phyloP scores from a whole-genome alignment of 2,797 vertebrate species.

The Harpagifer antarcticus region DNA sequence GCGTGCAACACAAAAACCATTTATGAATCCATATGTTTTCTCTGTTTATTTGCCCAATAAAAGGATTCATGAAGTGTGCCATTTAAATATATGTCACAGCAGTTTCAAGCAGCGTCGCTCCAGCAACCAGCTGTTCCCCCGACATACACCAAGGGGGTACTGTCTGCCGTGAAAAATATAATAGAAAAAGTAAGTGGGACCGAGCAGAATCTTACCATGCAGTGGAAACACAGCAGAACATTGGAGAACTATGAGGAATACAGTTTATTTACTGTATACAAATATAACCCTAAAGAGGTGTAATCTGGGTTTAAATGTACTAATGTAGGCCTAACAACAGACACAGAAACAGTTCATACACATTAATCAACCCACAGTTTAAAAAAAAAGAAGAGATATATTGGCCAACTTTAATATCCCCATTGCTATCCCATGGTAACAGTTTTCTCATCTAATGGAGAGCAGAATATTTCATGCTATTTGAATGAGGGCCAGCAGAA shows the following conservation, averaged over 20 bases:
- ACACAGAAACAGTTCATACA: background rate
- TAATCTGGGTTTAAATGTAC: conserved; percentile 5
- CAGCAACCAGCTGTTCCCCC: too few species aligned
- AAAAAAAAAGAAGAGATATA: conserved; percentile 18
- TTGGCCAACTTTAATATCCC: background rate
- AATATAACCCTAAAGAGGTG: background rate
- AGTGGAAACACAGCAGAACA: too few species aligned
- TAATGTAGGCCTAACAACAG: background rate
- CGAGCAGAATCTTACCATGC: too few species aligned
- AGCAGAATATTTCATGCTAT: conserved; percentile 34
- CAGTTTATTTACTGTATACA: conserved; percentile 1
- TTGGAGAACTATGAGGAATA: background rate
- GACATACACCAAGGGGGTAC: too few species aligned
- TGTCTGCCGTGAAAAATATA: too few species aligned
- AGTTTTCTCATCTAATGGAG: conserved; percentile 17
- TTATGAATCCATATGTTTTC: too few species aligned
- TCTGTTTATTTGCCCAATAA: too few species aligned
- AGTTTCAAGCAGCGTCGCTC: too few species aligned
- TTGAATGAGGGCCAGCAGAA: conserved; percentile 52
- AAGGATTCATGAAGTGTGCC: too few species aligned
- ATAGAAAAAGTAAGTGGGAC: too few species aligned
- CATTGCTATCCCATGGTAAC: conserved; percentile 16
- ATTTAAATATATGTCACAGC: too few species aligned
- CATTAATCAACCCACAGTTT: background rate
- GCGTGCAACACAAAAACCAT: too few species aligned